Evolutionary conservation across 2,797 vertebrate genomes (phyloP).

Genomic region (Enteromius thamalakanensis): DNA sequence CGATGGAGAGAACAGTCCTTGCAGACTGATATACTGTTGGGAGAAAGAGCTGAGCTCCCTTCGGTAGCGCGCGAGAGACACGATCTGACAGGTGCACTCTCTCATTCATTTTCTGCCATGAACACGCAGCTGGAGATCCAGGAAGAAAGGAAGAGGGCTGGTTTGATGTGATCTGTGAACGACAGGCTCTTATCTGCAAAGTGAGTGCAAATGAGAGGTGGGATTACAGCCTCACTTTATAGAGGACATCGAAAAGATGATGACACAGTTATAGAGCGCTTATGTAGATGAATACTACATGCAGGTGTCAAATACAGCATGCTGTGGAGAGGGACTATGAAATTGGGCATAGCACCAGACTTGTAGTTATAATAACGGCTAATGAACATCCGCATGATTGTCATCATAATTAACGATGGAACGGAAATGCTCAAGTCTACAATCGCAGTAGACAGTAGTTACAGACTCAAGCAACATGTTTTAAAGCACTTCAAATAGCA

Average conservation of each 20-base stretch:
- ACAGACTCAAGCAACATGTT: conserved; percentile 18
- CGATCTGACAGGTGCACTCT: conserved; percentile 57
- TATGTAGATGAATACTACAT: conserved; percentile 3
- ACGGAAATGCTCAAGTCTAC: conserved; percentile 18
- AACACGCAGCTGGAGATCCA: conserved; percentile 38
- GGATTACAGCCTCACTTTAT: conserved; percentile 28
- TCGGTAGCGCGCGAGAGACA: conserved; percentile 25
- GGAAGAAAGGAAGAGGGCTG: conserved; percentile 38
- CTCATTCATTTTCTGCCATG: conserved; percentile 48
- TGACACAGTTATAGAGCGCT: conserved; percentile 30
- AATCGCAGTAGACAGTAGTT: not conserved
- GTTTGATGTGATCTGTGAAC: conserved; percentile 50
- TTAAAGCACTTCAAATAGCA: conserved; percentile 15
- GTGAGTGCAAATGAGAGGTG: conserved; percentile 31
- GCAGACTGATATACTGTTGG: conserved; percentile 5
- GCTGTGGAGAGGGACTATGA: conserved; percentile 6
- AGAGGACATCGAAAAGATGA: conserved; percentile 13
- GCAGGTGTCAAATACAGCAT: conserved; percentile 36
- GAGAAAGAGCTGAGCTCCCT: conserved; percentile 10
- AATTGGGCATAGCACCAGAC: conserved; percentile 8
- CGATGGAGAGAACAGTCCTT: conserved; percentile 29
- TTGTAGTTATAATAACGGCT: not conserved
- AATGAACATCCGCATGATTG: not conserved
- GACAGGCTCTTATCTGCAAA: conserved; percentile 49
- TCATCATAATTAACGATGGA: not conserved